These are phyloP conservation scores for Ernsta delagoae DNA, from an alignment of 2,888 invertebrate species.

Conservation along the genomic window DNA sequence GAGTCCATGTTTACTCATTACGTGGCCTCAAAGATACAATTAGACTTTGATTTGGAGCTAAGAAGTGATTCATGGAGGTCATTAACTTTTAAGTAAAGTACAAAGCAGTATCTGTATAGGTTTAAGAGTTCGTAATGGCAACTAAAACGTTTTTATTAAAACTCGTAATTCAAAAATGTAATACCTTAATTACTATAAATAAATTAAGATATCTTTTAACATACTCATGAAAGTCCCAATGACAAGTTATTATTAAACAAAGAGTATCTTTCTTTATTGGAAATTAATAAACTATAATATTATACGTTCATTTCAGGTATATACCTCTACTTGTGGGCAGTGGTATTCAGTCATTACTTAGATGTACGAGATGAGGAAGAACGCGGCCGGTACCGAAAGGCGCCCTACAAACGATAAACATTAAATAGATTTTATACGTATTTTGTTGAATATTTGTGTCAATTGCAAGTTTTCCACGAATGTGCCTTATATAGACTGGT, in stretches of 20 bases:
- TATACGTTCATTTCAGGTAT: constrained; percentile 85
- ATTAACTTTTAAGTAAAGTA: not conserved
- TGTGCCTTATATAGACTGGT: constrained; percentile 10
- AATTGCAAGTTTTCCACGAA: constrained; percentile 5
- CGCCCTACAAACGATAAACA: constrained; percentile 86
- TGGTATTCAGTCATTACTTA: constrained; percentile 93
- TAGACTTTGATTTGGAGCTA: constrained; percentile 14
- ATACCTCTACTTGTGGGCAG: constrained; percentile 92
- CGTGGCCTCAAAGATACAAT: not conserved
- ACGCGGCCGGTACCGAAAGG: constrained; percentile 89
- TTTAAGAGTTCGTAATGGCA: not conserved
- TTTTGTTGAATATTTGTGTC: too few species aligned
- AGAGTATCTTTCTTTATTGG: too few species aligned
- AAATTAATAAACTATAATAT: not conserved
- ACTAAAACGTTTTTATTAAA: too few species aligned
- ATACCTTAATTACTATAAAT: too few species aligned
- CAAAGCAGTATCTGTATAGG: not conserved
- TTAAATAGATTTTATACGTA: not conserved
- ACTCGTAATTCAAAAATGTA: too few species aligned
- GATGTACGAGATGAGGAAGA: constrained; percentile 89
- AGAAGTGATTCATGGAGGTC: constrained; percentile 28
- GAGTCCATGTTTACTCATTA: not conserved
- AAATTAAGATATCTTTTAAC: too few species aligned
- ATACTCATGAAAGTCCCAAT: too few species aligned
- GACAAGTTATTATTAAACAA: too few species aligned